Evolutionary conservation across 2,888 invertebrate species (phyloP).

Genomic region (Caradrina kadenii): DNA sequence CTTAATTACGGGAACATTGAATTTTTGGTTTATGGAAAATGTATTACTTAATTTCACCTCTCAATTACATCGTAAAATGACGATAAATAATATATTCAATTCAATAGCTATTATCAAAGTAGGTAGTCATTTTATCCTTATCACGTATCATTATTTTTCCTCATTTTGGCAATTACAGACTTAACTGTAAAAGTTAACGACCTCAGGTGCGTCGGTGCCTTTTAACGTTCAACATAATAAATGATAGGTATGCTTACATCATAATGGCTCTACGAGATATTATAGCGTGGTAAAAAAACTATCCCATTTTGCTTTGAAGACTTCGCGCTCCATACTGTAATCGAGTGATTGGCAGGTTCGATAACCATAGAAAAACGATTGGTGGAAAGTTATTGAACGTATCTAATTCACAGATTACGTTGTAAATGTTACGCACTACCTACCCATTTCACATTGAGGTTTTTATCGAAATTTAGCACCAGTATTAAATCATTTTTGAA

Average conservation of each 20-base stretch:
- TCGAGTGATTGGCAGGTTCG: slow-evolving; percentile 47
- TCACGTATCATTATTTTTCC: slow-evolving; percentile 34
- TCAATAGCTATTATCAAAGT: slow-evolving; percentile 3
- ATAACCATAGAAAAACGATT: slow-evolving; percentile 38
- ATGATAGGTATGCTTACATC: slow-evolving; percentile 34
- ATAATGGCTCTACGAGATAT: slow-evolving; percentile 31
- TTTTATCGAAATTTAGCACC: slow-evolving; percentile 13
- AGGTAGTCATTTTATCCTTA: slow-evolving; percentile 18
- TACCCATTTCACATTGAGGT: slow-evolving; percentile 6
- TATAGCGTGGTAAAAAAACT: slow-evolving; percentile 28
- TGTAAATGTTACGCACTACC: slow-evolving; percentile 23
- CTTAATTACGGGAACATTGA: background rate
- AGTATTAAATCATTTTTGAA: background rate
- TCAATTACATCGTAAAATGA: slow-evolving; percentile 1
- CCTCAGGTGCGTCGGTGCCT: slow-evolving; percentile 39
- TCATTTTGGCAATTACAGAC: slow-evolving; percentile 39
- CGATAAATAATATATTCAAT: background rate
- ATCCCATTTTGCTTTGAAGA: slow-evolving; percentile 31
- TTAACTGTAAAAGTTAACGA: slow-evolving; percentile 51
- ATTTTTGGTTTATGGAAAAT: background rate
- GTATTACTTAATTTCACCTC: background rate
- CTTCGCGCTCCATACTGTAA: slow-evolving; percentile 40
- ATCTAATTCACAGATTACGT: slow-evolving; percentile 33
- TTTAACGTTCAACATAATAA: slow-evolving; percentile 33
- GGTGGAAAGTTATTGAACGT: slow-evolving; percentile 41